Base-by-base conservation (phyloP, 2,888 invertebrate species). In the Herminia tarsipennalis region DNA sequence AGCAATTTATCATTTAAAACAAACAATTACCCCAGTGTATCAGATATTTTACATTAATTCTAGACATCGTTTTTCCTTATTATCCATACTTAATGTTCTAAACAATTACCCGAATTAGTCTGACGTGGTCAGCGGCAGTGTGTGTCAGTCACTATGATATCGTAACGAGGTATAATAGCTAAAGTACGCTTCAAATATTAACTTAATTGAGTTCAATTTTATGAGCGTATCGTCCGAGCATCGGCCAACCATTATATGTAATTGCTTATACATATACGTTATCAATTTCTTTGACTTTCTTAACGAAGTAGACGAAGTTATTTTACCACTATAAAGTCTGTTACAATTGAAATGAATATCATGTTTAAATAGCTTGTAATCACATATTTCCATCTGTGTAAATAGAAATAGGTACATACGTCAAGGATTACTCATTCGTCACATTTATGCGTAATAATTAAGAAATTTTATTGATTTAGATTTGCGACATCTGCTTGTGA, bases 381-480 rank as follows among this genome's bases (percentile, higher is more conserved):
- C 69, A 73, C 66, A 39, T 6, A 20, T 57, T 62, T 47, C 51
- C 86, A 86, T 66, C 83, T 88, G 88, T 72, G 50, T 66, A 83
- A 84, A 84, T 71, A 79, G 60, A 66, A 66, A 73, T 54, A 75
- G n/a, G n/a, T 76, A 27, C n/a, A 73, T 76, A 84, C 87, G 86
- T 88, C 86, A 86, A 75, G 62, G 67, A 79, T 85, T 81, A 81
- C 74, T 83, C 83, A 83, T 71, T 69, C 48, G 35, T 33, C 33
- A 40, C 49, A 33, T 40, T 39, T 32, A 59, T 66, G 69, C 67
- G 72, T 72, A 72, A 70, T 68, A 60, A 55, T 66, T 58, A 54
- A 70, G 63, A 69, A 69, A 60, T 62, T 66, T 59, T 48, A 52
- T 66, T 50, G 56, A 58, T 42, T 41, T 29, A 29, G 30, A 30